Evolutionary conservation across 2,113 vertebrate species (phyloP).

Genomic region (Sporophila hypoxantha): DNA sequence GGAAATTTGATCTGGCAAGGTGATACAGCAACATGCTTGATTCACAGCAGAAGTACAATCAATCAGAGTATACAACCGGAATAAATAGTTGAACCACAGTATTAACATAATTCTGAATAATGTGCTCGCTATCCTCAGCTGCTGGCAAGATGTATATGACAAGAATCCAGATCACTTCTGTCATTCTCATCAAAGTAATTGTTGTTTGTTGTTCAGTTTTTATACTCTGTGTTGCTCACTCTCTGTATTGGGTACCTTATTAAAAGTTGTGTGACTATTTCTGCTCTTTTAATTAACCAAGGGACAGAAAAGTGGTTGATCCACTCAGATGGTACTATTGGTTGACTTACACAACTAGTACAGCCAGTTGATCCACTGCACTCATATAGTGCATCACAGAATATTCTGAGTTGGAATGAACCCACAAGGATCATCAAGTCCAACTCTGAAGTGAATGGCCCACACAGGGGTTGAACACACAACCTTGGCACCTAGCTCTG

Average conservation of each 20-base stretch:
- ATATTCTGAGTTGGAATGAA: background rate
- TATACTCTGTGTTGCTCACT: rapidly evolving
- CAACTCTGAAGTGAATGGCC: background rate
- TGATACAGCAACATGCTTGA: background rate
- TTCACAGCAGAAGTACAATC: background rate
- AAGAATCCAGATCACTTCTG: background rate
- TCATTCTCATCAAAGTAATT: background rate
- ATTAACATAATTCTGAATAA: background rate
- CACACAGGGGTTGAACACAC: background rate
- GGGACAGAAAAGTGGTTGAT: background rate
- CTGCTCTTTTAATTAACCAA: background rate
- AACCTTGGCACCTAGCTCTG: background rate
- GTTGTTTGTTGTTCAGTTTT: background rate
- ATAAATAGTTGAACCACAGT: background rate
- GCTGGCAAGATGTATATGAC: background rate
- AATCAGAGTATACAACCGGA: background rate
- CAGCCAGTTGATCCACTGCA: background rate
- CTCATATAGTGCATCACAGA: background rate
- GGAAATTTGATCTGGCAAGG: background rate
- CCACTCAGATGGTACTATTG: background rate
- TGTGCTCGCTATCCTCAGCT: background rate
- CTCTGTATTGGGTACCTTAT: background rate
- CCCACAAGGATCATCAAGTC: background rate
- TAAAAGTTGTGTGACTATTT: background rate
- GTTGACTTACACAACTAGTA: background rate